A percentile compares a stretch with the other conserved stretches of the same genome.
phyloP scores from a whole-genome alignment of 2,888 invertebrate genomes.

The Oligia latruncula region DNA sequence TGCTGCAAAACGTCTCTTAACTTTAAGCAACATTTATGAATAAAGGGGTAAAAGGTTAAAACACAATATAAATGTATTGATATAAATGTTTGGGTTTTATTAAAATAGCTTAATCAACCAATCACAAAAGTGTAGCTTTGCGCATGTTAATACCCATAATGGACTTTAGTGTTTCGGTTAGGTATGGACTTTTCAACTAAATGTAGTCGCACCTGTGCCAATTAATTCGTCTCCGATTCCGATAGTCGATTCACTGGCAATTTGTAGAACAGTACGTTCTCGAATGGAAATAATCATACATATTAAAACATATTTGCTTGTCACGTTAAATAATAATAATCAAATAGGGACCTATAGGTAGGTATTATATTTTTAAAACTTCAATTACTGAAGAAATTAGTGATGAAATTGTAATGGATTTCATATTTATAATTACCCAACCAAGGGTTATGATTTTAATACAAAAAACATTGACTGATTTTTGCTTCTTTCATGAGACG shows the following conservation, averaged over 20 bases:
- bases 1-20: not conserved
- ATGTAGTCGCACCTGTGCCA: conserved; percentile 29
- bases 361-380: not conserved
- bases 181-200: conserved; percentile 21
- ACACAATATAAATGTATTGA: conserved; percentile 7
- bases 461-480: not conserved
- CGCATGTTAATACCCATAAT: not conserved
- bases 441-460: not conserved
- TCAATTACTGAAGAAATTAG: not conserved
- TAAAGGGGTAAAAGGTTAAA: not conserved
- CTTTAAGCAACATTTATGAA: too few species aligned
- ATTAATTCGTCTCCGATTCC: conserved; percentile 23
- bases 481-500: not conserved
- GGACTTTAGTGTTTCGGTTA: not conserved
- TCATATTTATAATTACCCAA: not conserved
- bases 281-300: not conserved
- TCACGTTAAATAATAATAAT: too few species aligned
- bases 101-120: not conserved
- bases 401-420: not conserved
- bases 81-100: not conserved
- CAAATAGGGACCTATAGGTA: not conserved
- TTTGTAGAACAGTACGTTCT: conserved; percentile 1
- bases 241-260: conserved; percentile 13
- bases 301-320: not conserved
- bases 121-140: conserved; percentile 5